Evolutionary conservation across 2,113 vertebrate species (phyloP).

Genomic region (Mandrillus leucophaeus): DNA sequence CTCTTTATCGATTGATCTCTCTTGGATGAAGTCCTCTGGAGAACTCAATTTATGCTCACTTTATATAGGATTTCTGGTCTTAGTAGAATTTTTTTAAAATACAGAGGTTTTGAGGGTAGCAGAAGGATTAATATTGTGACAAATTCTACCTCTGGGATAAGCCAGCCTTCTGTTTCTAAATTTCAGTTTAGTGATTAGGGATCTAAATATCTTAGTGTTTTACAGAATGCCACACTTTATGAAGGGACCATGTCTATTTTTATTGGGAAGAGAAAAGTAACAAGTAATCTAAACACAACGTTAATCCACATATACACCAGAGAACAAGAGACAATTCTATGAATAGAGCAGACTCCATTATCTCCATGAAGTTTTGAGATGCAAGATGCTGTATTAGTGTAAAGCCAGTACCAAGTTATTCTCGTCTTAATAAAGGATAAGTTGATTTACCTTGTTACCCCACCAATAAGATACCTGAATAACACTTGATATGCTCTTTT

Average conservation of each 20-base stretch:
- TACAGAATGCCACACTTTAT: background rate
- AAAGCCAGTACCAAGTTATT: background rate
- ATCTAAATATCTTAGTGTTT: background rate
- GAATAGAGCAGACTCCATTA: background rate
- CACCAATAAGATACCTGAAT: background rate
- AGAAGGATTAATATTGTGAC: background rate
- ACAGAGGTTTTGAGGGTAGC: background rate
- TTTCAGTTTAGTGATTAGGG: background rate
- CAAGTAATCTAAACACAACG: background rate
- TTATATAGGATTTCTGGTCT: background rate
- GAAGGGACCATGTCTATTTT: background rate
- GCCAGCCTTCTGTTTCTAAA: background rate
- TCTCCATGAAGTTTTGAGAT: background rate
- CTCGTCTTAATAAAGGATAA: background rate
- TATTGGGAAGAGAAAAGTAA: background rate
- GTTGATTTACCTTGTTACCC: background rate
- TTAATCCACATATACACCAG: background rate
- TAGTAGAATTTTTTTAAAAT: background rate
- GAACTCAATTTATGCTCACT: background rate
- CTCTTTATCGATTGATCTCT: background rate
- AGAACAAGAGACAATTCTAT: background rate
- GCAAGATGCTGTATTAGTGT: accelerated
- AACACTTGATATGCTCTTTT: background rate
- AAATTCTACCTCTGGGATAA: background rate
- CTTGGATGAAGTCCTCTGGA: background rate